Conservation (phyloP, 1,140 invertebrate genomes). For the Helicoverpa armigera region DNA sequence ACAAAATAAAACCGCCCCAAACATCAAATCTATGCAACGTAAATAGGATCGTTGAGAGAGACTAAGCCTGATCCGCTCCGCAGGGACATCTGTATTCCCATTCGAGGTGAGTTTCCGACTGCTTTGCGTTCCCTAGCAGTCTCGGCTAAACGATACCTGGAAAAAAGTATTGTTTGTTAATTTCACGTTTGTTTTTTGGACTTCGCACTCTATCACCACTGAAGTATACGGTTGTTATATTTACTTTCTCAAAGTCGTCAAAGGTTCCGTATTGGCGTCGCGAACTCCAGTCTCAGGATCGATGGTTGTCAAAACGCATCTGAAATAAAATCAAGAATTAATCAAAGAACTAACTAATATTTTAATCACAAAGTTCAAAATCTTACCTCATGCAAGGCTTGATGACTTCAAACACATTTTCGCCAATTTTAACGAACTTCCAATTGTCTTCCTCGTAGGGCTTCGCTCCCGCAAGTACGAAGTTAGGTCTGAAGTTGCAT, state of each 20-base stretch:
- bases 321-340: slow-evolving; percentile 49
- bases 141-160: slow-evolving; percentile 72
- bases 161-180: slow-evolving; percentile 53
- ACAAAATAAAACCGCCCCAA: not conserved
- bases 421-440: slow-evolving; percentile 90
- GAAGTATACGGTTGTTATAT: not conserved
- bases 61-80: slow-evolving; percentile 69
- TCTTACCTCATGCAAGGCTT: slow-evolving; percentile 88
- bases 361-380: not conserved
- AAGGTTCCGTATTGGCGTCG: slow-evolving; percentile 85
- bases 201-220: not conserved
- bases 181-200: too few relatives aligned
- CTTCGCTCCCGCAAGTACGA: slow-evolving; percentile 88
- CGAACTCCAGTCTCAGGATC: slow-evolving; percentile 88
- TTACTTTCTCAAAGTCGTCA: slow-evolving; percentile 85
- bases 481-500: slow-evolving; percentile 89
- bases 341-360: too few relatives aligned
- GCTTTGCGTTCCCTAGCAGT: slow-evolving; percentile 61
- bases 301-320: slow-evolving; percentile 89
- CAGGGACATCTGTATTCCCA: slow-evolving; percentile 81
- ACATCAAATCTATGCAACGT: slow-evolving; percentile 57
- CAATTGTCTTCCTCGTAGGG: slow-evolving; percentile 90
- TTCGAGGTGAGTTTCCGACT: slow-evolving; percentile 68
- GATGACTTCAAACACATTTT: slow-evolving; percentile 88
- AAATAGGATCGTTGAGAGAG: slow-evolving; percentile 74